Evolutionary conservation across 2,797 vertebrate genomes (phyloP).

Genomic region (Novumbra hubbsi): DNA sequence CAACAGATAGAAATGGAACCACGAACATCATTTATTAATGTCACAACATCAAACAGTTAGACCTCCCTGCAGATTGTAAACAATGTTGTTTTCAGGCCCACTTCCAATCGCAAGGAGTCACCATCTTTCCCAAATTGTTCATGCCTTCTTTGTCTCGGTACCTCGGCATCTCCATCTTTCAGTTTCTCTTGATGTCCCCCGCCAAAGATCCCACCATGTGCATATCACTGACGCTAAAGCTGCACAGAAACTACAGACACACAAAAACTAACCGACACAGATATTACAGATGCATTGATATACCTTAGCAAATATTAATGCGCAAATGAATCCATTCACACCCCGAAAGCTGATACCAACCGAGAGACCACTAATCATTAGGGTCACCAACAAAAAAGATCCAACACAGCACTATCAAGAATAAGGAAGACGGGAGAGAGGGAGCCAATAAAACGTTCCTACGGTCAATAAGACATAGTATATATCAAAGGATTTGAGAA

Average conservation of each 20-base stretch:
- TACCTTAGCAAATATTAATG: slow-evolving; percentile 11
- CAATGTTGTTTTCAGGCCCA: slow-evolving; percentile 3
- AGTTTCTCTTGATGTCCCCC: not conserved
- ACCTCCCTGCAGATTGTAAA: slow-evolving; percentile 28
- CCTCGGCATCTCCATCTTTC: not conserved
- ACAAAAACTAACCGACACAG: too few species aligned
- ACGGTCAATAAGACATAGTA: slow-evolving; percentile 4
- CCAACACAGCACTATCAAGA: not conserved
- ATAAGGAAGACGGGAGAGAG: not conserved
- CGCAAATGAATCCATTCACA: slow-evolving; percentile 17
- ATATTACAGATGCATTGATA: too few species aligned
- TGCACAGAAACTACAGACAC: too few species aligned
- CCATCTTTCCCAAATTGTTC: not conserved
- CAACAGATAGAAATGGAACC: slow-evolving; percentile 6
- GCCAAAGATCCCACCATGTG: slow-evolving; percentile 6
- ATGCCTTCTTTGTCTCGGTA: not conserved
- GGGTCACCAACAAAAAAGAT: not conserved
- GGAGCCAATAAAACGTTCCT: not conserved
- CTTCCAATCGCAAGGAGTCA: slow-evolving; percentile 23
- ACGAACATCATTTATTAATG: slow-evolving; percentile 17
- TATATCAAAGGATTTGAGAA: slow-evolving; percentile 12
- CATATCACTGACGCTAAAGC: not conserved
- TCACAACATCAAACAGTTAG: slow-evolving; percentile 19
- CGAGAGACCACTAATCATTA: not conserved
- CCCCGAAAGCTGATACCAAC: slow-evolving; percentile 10